Percentiles rank a stretch among this genome's conserved stretches.
Conservation (phyloP, 1,140 invertebrate species). For the Vanessa atalanta region DNA sequence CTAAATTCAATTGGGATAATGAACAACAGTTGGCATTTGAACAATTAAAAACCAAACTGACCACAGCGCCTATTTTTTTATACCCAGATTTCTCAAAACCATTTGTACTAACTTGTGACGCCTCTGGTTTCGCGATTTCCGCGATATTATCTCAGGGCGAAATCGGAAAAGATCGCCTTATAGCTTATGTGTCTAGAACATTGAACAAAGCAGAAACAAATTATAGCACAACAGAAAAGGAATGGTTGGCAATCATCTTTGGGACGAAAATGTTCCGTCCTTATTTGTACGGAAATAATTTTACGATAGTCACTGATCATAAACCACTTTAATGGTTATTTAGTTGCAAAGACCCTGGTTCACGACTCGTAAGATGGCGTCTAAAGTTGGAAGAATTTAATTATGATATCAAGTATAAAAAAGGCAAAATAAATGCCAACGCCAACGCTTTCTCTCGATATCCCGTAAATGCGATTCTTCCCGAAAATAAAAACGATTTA, state of each 20-base stretch:
- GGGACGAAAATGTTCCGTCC: slow-evolving; percentile 10
- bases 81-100: slow-evolving; percentile 16
- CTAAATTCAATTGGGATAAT: no score
- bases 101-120: slow-evolving; percentile 76
- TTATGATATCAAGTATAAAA: slow-evolving; percentile 9
- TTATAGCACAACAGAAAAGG: slow-evolving; percentile 1
- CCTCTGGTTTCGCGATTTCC: slow-evolving; percentile 42
- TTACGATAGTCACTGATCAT: slow-evolving; percentile 19
- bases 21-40: slow-evolving; percentile 7
- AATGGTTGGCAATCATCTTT: slow-evolving; percentile 11
- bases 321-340: slow-evolving; percentile 17
- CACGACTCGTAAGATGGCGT: slow-evolving; percentile 13
- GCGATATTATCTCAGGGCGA: no score
- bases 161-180: no score
- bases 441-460: not conserved
- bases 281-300: slow-evolving; percentile 10
- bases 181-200: slow-evolving; percentile 3
- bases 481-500: no score
- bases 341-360: slow-evolving; percentile 19
- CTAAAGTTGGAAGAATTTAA: not conserved
- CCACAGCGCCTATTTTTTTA: not conserved
- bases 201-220: not conserved
- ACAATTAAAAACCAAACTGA: not conserved
- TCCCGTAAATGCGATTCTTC: not conserved
- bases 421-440: not conserved